Evolutionary conservation across 2,888 invertebrate genomes (phyloP), one percentile per base, ranked within the genome.

Genomic region (Drosophila gaucha): DNA sequence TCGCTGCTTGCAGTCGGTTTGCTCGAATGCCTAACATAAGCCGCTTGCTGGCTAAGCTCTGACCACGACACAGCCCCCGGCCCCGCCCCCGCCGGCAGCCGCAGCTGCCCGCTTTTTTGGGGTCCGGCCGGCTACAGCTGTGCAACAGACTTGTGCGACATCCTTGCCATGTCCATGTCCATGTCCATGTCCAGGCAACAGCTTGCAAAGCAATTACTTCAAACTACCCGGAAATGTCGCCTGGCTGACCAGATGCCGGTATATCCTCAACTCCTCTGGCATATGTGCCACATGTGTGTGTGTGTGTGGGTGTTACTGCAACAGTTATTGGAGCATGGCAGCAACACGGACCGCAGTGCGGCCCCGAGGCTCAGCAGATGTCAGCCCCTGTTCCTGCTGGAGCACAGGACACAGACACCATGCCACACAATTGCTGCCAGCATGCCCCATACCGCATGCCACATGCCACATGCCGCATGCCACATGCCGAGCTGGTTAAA

Each of bases 161-260:
- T 49, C 58, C 76, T 76, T 71, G 49, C 38, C n/a, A n/a, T n/a
- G 56, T 22, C 60, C 31, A 47, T 66, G 73, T 58, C 67, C 80
- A 58, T n/a, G 56, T 22, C 60, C 31, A 47, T 66, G 73, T 58
- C 67, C 80, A 58, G 88, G 88, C 83, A 86, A 86, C 82, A 82
- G 82, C 82, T 82, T 82, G 82, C 83, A 80, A 80, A 87, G 88
- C 82, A 82, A 82, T 82, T 82, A 82, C 82, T 86, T 86, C 86
- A 80, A 88, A 82, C 82, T 86, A 86, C 77, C 88, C 82, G 82
- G 82, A 82, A 82, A 82, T 82, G 88, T 82, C 88, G 88, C 85
- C 82, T 68, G 78, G 78, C 75, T 74, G 85, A 85, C 79, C 83
- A 82, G 80, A 72, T 75, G 70, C 85, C 57, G 67, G 39, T 66